Conservation (phyloP, 1,140 invertebrate genomes). For the Pseudoatta argentina region DNA sequence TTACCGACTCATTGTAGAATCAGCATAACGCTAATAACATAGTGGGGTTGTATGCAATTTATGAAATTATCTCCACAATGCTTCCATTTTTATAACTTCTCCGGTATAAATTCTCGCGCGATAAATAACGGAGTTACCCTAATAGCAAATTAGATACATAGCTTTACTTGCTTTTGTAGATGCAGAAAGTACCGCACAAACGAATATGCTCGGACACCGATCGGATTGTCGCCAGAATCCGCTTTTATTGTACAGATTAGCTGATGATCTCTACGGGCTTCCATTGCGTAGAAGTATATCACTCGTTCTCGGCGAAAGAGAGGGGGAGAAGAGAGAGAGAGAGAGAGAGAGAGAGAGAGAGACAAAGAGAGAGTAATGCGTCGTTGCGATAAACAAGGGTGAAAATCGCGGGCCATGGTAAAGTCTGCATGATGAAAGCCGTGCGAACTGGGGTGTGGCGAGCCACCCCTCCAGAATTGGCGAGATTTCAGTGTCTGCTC, state of each 20-base stretch:
- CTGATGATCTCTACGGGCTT: constrained; percentile 25
- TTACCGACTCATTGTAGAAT: too few species aligned
- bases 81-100: too few species aligned
- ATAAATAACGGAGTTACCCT: not conserved
- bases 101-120: too few species aligned
- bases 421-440: constrained; percentile 57
- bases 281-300: constrained; percentile 8
- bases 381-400: constrained; percentile 46
- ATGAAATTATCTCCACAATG: too few species aligned
- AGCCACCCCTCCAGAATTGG: constrained; percentile 83
- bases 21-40: too few species aligned
- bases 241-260: constrained; percentile 48
- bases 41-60: too few species aligned
- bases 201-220: not conserved
- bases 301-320: constrained; percentile 9
- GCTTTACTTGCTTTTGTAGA: constrained; percentile 1
- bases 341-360: not conserved
- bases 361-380: not conserved
- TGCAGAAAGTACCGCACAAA: not conserved
- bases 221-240: not conserved
- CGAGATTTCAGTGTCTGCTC: constrained; percentile 85
- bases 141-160: not conserved
- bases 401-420: constrained; percentile 23
- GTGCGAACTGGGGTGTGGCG: constrained; percentile 68
- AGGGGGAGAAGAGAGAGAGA: not conserved